Evolutionary conservation across 2,797 vertebrate genomes (phyloP).

Genomic region (Sebastes iracundus): DNA sequence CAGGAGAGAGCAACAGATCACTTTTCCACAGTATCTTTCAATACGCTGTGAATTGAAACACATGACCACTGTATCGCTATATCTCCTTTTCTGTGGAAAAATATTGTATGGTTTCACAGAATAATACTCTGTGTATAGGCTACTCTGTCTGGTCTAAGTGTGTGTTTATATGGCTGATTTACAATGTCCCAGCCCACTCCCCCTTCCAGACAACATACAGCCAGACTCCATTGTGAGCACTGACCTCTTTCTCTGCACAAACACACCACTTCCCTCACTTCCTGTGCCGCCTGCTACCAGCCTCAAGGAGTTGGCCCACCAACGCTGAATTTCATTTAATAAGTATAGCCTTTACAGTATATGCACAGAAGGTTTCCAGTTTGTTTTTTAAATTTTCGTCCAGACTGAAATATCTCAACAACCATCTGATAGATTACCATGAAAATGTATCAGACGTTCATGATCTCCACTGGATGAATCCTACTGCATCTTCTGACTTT

Average conservation of each 20-base stretch:
- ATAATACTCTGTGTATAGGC: not conserved
- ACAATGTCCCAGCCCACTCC: not conserved
- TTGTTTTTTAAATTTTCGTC: not conserved
- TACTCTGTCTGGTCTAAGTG: not conserved
- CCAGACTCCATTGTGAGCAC: slow-evolving; percentile 41
- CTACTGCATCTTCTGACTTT: too few species aligned
- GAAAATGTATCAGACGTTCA: too few species aligned
- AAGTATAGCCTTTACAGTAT: not conserved
- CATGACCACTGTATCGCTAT: not conserved
- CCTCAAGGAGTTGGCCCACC: not conserved
- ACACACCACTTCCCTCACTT: slow-evolving; percentile 57
- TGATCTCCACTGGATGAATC: too few species aligned
- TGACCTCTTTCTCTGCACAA: slow-evolving; percentile 58
- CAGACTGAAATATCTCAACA: not conserved
- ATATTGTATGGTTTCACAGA: not conserved
- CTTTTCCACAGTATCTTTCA: not conserved
- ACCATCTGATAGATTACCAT: not conserved
- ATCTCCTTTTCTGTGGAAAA: not conserved
- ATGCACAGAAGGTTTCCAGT: not conserved
- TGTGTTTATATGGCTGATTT: slow-evolving; percentile 29
- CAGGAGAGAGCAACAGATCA: not conserved
- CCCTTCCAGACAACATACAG: slow-evolving; percentile 5
- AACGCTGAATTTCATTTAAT: not conserved
- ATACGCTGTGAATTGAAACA: not conserved
- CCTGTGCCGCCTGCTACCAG: slow-evolving; percentile 49